Evolutionary conservation across 2,797 vertebrate genomes (phyloP).

Genomic region (Petrocephalus sullivani): DNA sequence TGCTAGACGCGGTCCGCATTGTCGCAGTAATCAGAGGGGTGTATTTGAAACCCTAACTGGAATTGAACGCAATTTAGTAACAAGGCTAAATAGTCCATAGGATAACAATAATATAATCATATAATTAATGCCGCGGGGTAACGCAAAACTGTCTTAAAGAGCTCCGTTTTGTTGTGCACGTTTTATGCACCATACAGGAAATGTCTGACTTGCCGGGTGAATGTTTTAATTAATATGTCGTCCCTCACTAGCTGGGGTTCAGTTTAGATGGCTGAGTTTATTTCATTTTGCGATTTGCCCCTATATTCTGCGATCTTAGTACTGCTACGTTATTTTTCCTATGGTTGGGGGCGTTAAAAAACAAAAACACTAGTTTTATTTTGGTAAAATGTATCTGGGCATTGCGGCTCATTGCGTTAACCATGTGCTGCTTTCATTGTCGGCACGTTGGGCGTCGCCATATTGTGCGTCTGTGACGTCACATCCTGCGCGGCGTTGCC

Average conservation of each 20-base stretch:
- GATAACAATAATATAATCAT: not conserved
- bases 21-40: not conserved
- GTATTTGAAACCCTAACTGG: not conserved
- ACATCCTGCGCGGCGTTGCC: slow-evolving; percentile 45
- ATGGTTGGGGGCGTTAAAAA: not conserved
- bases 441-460: slow-evolving; percentile 54
- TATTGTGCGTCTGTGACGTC: slow-evolving; percentile 49
- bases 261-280: not conserved
- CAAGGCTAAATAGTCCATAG: not conserved
- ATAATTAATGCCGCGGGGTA: not conserved
- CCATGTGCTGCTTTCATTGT: slow-evolving; percentile 53
- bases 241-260: not conserved
- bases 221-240: not conserved
- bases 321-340: not conserved
- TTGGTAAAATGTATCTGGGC: not conserved
- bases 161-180: not conserved
- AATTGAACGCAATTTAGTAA: not conserved
- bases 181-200: not conserved
- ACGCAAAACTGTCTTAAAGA: not conserved
- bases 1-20: not conserved
- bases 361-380: not conserved
- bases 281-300: not conserved
- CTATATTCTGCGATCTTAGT: not conserved
- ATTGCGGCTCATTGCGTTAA: not conserved
- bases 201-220: not conserved